Base-by-base conservation (phyloP, 2,113 vertebrate species). In the Aphelocoma coerulescens region DNA sequence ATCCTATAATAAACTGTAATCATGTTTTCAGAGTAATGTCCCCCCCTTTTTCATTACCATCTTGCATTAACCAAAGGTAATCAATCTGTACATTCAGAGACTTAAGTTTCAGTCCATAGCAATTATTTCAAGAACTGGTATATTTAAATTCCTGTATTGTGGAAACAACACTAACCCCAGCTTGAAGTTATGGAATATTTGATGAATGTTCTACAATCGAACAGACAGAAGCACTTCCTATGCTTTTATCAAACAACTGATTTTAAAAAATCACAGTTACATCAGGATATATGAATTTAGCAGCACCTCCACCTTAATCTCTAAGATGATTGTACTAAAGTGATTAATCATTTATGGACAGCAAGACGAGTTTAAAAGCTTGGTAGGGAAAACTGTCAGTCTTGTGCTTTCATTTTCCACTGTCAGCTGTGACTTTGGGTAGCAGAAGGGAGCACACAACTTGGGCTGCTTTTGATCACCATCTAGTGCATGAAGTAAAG, bases 381-480 rank as follows among this genome's bases (percentile, higher is more conserved):
- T 35, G 81, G 51, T 66, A 93, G 44, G 39, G 46, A 48, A 37
- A 41, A 10, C 4, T 35, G 32, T 35, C 81, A 66, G 37, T 43
- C 58, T 79, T 9, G 32, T 19, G 58, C 49, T 83, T 95, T 86
- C 51, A 61, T 80, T 88, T 91, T 69, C 85, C 71, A 19, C 6
- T 49, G 46, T 52, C 35, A 43, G 9, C 43, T 28, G 37, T n/a
- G 81, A 88, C 37, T 66, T 67, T 49, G 68, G 55, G 28, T 65
- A 73, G 66, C n/a, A 44, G 21, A 37, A 32, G 24, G 16, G 18
- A 85, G 27, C 7, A 4, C 1, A 10, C 16, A 59, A 41, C 26
- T 88, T 97, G 83, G 67, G 62, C 91, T 97, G 97, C 88, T 97
- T 91, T 93, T 89, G 95, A 96, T 83, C 97, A 75, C 98, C 98